A percentile compares a stretch with the other conserved stretches of the same genome.
These are phyloP conservation scores for Protobothrops flavoviridis DNA, from an alignment of 2,113 vertebrate genomes.

Conservation along the genomic window DNA sequence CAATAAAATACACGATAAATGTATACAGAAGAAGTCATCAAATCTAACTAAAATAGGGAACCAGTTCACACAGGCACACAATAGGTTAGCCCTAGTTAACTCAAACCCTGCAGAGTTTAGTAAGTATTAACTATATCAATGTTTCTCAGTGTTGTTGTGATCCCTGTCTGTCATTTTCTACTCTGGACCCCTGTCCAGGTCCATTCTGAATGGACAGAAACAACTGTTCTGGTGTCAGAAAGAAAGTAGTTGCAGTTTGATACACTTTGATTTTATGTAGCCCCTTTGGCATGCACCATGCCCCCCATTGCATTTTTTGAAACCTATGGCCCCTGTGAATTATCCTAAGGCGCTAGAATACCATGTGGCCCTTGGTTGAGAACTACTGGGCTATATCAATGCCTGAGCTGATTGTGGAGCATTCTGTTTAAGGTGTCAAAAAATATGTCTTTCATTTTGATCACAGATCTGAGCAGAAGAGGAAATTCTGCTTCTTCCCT, in stretches of 20 bases:
- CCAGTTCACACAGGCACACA: not conserved
- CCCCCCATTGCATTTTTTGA: not conserved
- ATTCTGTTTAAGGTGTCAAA: not conserved
- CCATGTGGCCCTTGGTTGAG: not conserved
- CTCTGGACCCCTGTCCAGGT: not conserved
- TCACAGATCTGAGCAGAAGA: not conserved
- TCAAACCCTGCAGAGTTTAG: not conserved
- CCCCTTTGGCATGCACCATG: not conserved
- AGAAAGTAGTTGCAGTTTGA: not conserved
- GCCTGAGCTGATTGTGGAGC: not conserved
- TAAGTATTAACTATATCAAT: not conserved
- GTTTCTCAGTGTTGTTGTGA: not conserved
- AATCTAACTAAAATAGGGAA: not conserved
- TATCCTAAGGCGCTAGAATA: not conserved
- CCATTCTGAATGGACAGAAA: not conserved
- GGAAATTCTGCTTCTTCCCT: not conserved
- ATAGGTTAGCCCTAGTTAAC: not conserved
- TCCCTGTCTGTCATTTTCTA: not conserved
- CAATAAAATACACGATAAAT: not conserved
- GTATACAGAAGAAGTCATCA: not conserved
- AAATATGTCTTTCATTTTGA: not conserved
- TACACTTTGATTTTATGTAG: not conserved
- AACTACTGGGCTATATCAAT: not conserved
- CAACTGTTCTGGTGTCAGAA: not conserved
- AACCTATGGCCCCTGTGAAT: not conserved